Evolutionary conservation across 2,113 vertebrate genomes (phyloP).

Genomic region (Tichodroma muraria): DNA sequence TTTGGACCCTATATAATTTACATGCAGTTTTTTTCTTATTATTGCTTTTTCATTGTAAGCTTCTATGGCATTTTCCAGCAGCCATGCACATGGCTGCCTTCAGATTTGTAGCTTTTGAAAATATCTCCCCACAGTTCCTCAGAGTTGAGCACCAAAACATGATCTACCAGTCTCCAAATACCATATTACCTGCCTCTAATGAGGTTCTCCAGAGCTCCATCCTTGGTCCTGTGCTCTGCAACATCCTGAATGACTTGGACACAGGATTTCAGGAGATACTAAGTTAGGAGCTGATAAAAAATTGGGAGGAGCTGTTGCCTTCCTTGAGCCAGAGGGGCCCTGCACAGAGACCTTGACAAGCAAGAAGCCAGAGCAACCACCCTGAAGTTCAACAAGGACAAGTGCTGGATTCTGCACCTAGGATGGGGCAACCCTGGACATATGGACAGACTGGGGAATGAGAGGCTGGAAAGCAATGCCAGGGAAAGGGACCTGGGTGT

Average conservation of each 20-base stretch:
- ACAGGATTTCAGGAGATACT: background rate
- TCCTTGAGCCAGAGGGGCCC: background rate
- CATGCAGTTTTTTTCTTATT: background rate
- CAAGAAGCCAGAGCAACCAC: background rate
- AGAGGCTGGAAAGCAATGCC: background rate
- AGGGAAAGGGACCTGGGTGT: background rate
- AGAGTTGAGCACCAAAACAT: background rate
- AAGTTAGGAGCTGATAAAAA: background rate
- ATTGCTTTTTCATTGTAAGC: background rate
- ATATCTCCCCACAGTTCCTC: background rate
- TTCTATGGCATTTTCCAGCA: background rate
- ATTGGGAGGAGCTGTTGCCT: background rate
- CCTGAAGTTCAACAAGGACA: background rate
- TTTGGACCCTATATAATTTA: background rate
- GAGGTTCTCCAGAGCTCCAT: background rate
- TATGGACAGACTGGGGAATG: too few relatives aligned
- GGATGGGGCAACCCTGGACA: background rate
- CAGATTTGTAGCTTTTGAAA: background rate
- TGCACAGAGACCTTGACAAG: background rate
- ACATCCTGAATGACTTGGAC: too few relatives aligned
- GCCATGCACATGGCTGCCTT: background rate
- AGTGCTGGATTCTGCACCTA: background rate
- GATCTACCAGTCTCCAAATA: background rate
- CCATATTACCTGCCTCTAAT: background rate
- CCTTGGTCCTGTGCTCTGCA: background rate